A percentile compares a stretch with the other conserved stretches of the same genome.
Conservation (phyloP, 2,888 invertebrate genomes). For the Trilocha varians region DNA sequence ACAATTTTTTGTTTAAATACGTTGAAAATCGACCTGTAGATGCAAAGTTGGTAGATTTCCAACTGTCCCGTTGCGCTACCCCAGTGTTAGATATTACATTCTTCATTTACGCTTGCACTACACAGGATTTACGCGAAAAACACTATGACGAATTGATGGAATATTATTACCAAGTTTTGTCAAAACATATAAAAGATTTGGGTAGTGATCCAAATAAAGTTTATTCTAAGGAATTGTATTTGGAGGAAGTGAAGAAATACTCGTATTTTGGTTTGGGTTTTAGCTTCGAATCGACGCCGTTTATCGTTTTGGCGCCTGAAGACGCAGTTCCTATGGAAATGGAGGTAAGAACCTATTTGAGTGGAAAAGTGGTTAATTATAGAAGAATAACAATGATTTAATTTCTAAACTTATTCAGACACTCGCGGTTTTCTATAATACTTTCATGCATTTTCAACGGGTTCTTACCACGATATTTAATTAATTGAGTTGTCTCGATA, state of each 20-base stretch:
- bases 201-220: slow-evolving; percentile 74
- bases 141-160: slow-evolving; percentile 75
- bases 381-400: too few species aligned
- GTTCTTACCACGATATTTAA: too few species aligned
- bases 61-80: slow-evolving; percentile 73
- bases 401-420: too few species aligned
- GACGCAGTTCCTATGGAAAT: slow-evolving; percentile 75
- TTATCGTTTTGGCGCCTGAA: slow-evolving; percentile 70
- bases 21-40: slow-evolving; percentile 31
- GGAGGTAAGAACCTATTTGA: slow-evolving; percentile 48
- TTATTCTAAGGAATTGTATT: slow-evolving; percentile 64
- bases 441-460: too few species aligned
- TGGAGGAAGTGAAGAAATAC: slow-evolving; percentile 70
- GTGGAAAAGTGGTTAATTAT: too few species aligned
- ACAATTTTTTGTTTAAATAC: slow-evolving; percentile 78
- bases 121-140: slow-evolving; percentile 65
- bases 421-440: too few species aligned
- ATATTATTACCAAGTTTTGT: slow-evolving; percentile 74
- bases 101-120: slow-evolving; percentile 72
- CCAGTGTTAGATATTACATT: slow-evolving; percentile 75
- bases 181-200: slow-evolving; percentile 65
- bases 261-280: slow-evolving; percentile 73
- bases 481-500: too few species aligned
- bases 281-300: slow-evolving; percentile 74
- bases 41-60: slow-evolving; percentile 80